Base-by-base conservation (phyloP, 2,113 vertebrate genomes). In the Saguinus midas region DNA sequence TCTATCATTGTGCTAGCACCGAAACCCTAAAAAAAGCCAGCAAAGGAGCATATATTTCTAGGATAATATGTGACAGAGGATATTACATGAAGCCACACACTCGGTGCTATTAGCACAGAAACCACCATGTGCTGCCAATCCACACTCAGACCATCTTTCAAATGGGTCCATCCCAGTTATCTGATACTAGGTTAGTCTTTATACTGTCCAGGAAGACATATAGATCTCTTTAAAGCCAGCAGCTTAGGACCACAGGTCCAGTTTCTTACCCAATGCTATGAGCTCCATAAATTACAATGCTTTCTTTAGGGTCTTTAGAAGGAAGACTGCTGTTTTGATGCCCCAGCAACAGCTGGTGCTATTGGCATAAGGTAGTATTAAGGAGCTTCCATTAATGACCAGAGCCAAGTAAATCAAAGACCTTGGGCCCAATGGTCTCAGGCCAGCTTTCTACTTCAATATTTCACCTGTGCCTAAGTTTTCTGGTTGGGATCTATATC, bases 371-470 rank as follows among this genome's bases (percentile, higher is more conserved):
- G 37, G 75, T 96, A 37, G 75, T 79, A 3, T 73, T 95, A 91
- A 90, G 40, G 57, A 97, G 86, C 61, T 83, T 97, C 87, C 73
- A 91, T 91, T 97, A 94, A 97, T 94, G 72, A 95, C 13, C 66
- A 97, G 93, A 96, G 72, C 66, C 78, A 73, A 96, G 57, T 94
- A 96, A 94, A 97, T 96, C 73, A 95, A 97, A 95, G 87, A 87
- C 17, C 55, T 55, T 83, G 68, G 57, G 27, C 84, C 35, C 90
- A 92, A 90, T 87, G 58, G 93, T 78, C 73, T 88, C 89, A 92
- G 75, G 78, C 37, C 58, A 97, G 43, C 80, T 90, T 96, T 93
- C 93, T 86, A 78, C 8, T 48, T 92, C 90, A 94, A 82, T 40
- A 94, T 91, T 94, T 95, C 91, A 91, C 43, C 82, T 84, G 32